Conservation (phyloP, 2,797 vertebrate species). For the Pangasius mekongensis region DNA sequence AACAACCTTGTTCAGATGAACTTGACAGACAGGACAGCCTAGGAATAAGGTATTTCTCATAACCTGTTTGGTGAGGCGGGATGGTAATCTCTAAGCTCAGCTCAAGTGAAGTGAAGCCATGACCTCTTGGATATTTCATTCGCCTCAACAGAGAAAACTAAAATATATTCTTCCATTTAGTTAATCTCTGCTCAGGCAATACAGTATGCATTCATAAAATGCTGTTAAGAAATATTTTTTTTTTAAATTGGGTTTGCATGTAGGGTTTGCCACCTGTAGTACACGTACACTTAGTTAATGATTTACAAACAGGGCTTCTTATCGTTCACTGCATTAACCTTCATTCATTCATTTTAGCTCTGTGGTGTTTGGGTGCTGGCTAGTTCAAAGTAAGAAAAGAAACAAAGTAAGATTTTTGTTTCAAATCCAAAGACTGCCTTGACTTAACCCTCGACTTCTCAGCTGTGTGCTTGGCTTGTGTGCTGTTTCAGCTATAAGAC, state of each 20-base stretch:
- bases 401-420: neutral
- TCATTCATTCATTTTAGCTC: neutral
- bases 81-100: constrained; percentile 2
- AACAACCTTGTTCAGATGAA: neutral
- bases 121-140: constrained; percentile 22
- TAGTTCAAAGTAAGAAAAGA: neutral
- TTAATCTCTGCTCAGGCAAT: neutral
- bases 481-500: neutral
- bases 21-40: constrained; percentile 19
- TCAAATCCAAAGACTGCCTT: neutral
- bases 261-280: neutral
- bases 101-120: neutral
- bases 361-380: no score
- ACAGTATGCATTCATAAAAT: neutral
- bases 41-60: neutral
- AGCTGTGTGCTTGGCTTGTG: neutral
- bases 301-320: neutral
- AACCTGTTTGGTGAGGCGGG: constrained; percentile 3
- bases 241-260: neutral
- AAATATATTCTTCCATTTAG: neutral
- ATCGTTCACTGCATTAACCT: neutral
- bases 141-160: neutral
- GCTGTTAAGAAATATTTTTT: neutral
- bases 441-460: neutral
- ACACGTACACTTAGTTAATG: constrained; percentile 15